Base-by-base conservation (phyloP, 2,113 vertebrate species). In the Hylia prasina region DNA sequence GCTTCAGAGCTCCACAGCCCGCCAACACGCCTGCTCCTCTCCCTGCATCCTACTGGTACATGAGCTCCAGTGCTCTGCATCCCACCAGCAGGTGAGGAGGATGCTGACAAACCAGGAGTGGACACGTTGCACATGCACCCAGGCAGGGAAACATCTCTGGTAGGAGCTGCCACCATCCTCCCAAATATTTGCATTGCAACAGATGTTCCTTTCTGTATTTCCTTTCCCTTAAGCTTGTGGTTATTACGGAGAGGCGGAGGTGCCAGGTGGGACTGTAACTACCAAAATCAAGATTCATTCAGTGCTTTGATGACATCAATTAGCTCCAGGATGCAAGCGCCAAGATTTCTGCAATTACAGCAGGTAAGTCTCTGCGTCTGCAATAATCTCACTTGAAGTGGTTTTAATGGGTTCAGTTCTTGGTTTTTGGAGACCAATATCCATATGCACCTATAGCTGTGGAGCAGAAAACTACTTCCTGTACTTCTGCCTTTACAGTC, bases 181-280 rank as follows among this genome's bases (percentile, higher is more conserved):
- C 37, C 35, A 65, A 94, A 82, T 69, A 54, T 92, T 87, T 86
- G 57, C 50, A 1, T 54, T 76, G 21, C 54, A 11, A 18, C 97
- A 97, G 97, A 96, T 96, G 97, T 79, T 94, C 16, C 90, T 76
- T 96, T 90, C 93, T 88, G 27, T 53, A 25, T 68, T 88, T 85
- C 47, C 69, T 53, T 87, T 45, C 54, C 93, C 85, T 27, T 54
- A 51, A 94, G 84, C 53, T 94, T 61, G 91, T 70, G 95, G 95
- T 78, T 89, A 69, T 89, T 91, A 12, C 37, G 2, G 87, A 77
- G 89, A 75, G 68, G 73, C 60, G 10, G 92, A 87, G 96, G 69
- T 37, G 77, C 97, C 98, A 98, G 98, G 98, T 98, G 98, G 94
- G 94, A 89, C 94, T 95, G 91, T 96, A 97, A 97, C 95, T 96